These are phyloP conservation scores for Ctenopoma multispine DNA, from an alignment of 2,797 vertebrate genomes.

Conservation along the genomic window DNA sequence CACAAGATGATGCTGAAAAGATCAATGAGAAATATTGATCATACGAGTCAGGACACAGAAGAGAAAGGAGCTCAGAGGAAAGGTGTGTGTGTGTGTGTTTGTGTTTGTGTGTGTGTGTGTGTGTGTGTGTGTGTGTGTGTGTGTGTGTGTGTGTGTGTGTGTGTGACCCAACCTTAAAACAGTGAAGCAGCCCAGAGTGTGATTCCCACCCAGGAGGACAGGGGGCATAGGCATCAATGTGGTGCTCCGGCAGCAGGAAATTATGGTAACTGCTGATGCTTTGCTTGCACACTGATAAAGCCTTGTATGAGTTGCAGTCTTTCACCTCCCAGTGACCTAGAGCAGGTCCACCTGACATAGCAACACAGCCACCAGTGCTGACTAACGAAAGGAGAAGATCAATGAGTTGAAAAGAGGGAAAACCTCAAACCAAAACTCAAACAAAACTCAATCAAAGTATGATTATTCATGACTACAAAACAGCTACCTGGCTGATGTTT, in stretches of 20 bases:
- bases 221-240: conserved; percentile 80
- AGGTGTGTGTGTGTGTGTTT: too few relatives aligned
- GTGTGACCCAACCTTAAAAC: conserved; percentile 89
- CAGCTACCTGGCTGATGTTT: conserved; percentile 89
- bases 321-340: conserved; percentile 94
- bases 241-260: conserved; percentile 71
- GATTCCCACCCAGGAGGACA: conserved; percentile 93
- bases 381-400: conserved; percentile 70
- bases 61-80: neutral
- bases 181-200: conserved; percentile 82
- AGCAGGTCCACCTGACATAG: conserved; percentile 84
- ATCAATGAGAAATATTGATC: neutral
- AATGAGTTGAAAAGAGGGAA: conserved; percentile 1
- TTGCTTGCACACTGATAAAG: conserved; percentile 92
- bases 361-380: conserved; percentile 89
- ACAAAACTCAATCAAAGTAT: neutral
- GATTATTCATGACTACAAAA: neutral
- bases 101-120: too few relatives aligned
- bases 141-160: too few relatives aligned
- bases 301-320: conserved; percentile 88
- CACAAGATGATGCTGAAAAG: neutral
- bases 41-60: neutral
- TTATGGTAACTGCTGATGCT: conserved; percentile 78
- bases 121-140: too few relatives aligned
- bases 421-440: neutral